Evolutionary conservation across 2,113 vertebrate species (phyloP).

Genomic region (Oryzias woworae): DNA sequence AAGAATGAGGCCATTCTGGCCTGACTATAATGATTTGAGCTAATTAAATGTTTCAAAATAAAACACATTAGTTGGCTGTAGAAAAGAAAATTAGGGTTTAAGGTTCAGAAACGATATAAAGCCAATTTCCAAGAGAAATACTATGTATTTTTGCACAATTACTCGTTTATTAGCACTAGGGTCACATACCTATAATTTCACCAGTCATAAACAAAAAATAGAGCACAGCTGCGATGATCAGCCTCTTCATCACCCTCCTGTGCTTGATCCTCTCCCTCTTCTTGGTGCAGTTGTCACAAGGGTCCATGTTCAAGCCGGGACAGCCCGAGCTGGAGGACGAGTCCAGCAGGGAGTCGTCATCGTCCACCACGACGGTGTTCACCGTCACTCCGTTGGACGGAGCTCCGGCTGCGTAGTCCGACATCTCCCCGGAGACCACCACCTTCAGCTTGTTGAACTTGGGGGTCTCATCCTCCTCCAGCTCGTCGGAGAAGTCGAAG

Average conservation of each 20-base stretch:
- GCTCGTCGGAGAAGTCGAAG: slow-evolving; percentile 87
- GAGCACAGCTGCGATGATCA: slow-evolving; percentile 84
- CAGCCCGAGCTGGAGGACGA: slow-evolving; percentile 57
- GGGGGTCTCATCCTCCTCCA: slow-evolving; percentile 78
- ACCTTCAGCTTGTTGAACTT: slow-evolving; percentile 88
- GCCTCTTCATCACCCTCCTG: slow-evolving; percentile 82
- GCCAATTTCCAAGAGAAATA: not conserved
- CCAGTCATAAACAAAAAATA: slow-evolving; percentile 93
- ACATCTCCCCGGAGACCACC: slow-evolving; percentile 86
- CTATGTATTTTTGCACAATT: not conserved
- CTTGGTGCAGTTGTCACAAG: slow-evolving; percentile 82
- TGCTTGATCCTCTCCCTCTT: slow-evolving; percentile 78
- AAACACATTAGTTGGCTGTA: not conserved
- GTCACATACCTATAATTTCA: slow-evolving; percentile 85
- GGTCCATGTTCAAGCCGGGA: slow-evolving; percentile 69
- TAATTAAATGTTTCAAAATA: not conserved
- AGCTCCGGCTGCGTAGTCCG: slow-evolving; percentile 62
- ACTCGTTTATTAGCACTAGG: not conserved
- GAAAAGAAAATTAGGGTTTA: not conserved
- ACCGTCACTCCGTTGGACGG: slow-evolving; percentile 77
- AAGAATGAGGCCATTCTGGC: not conserved
- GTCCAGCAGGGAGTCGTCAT: slow-evolving; percentile 86
- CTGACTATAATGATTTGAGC: not conserved
- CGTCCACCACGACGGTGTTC: slow-evolving; percentile 63
- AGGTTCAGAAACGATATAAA: not conserved